Evolutionary conservation across 2,113 vertebrate genomes (phyloP), one percentile per base, ranked within the genome.

Genomic region (Coturnix japonica): DNA sequence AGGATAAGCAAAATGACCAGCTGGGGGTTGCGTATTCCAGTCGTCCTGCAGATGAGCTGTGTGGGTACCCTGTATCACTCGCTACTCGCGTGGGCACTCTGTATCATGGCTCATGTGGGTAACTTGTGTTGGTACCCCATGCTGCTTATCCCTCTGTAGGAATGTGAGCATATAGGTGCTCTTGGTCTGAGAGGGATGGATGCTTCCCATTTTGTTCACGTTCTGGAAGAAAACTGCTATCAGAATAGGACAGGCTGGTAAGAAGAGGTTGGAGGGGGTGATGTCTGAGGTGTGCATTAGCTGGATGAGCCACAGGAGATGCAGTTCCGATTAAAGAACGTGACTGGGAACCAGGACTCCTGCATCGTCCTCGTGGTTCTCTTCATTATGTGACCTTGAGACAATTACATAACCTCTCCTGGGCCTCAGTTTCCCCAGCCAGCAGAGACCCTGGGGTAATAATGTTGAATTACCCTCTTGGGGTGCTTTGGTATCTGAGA

Each of bases 351-450:
- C 46, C 78, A 63, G 28, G 37, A 31, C 6, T 88, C 22, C 37
- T 65, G 54, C 7, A 3, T 73, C 28, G 6, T 93, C n/a, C 81
- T 33, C 37, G 63, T 30, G 39, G 17, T 11, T 92, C 6, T 95
- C 51, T 89, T 81, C 15, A 1, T 90, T 63, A 54, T 17, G 2
- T 94, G 93, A 94, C 91, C 87, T 94, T 92, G 89, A 66, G 79
- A 76, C 35, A 19, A 25, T 95, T 85, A 83, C 54, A 54, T 89
- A 91, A 89, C 20, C 5, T 69, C 30, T 80, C 21, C 67, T 67
- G 79, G 89, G 69, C 71, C 89, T 94, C 93, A 92, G 90, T 93
- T 96, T 94, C 88, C 83, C 82, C 39, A 61, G 22, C 41, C 73
- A 31, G 63, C 51, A 35, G 57, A 47, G 46, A 77, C n/a, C 1